Evolutionary conservation across 2,113 vertebrate species (phyloP).

Genomic region (Aegithalos caudatus): DNA sequence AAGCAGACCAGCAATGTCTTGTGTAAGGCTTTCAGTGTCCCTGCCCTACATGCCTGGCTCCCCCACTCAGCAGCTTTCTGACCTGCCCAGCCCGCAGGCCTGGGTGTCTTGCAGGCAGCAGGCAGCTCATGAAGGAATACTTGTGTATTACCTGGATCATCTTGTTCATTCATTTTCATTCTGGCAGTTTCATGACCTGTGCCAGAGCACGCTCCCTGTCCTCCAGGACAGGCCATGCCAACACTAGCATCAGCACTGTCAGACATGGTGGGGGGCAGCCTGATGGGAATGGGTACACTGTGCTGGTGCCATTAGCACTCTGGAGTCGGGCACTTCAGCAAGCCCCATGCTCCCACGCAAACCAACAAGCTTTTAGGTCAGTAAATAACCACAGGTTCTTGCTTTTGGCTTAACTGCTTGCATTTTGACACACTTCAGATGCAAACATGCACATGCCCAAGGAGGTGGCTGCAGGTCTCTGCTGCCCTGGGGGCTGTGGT

Average conservation of each 20-base stretch:
- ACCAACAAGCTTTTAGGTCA: background rate
- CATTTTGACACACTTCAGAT: background rate
- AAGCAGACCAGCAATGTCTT: fast-evolving
- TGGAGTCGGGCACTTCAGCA: no score
- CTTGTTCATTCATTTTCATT: fast-evolving
- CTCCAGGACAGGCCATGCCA: background rate
- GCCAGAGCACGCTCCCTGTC: background rate
- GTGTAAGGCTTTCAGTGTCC: background rate
- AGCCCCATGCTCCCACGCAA: fast-evolving
- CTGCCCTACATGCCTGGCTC: background rate
- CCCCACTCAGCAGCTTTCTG: background rate
- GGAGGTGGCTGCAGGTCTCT: background rate
- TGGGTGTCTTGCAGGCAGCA: background rate
- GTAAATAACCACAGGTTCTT: background rate
- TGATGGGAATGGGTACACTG: background rate
- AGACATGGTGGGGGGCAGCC: fast-evolving
- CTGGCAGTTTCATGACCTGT: background rate
- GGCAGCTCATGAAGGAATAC: background rate
- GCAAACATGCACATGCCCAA: fast-evolving
- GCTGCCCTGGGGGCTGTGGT: fast-evolving
- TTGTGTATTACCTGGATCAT: background rate
- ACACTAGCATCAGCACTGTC: fast-evolving
- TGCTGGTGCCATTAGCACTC: background rate
- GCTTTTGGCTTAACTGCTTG: background rate
- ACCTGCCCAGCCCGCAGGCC: background rate